phyloP scores from a whole-genome alignment of 2,797 vertebrate species.

The Lacerta agilis region DNA sequence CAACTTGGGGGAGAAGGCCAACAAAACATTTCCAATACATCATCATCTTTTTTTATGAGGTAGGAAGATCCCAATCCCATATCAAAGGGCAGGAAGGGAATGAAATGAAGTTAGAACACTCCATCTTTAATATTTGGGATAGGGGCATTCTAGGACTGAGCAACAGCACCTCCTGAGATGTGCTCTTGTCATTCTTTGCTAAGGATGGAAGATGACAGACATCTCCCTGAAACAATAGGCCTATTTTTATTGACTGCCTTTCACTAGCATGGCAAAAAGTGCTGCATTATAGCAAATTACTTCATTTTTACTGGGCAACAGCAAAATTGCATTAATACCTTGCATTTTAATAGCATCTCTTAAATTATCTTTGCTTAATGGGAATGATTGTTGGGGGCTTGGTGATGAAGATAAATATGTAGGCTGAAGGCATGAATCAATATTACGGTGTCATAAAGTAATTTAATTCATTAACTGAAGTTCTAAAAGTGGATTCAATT shows the following conservation, averaged over 20 bases:
- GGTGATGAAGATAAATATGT: not conserved
- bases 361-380: slow-evolving; percentile 5
- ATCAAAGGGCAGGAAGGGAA: not conserved
- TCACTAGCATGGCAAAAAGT: not conserved
- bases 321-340: not conserved
- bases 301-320: not conserved
- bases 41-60: not conserved
- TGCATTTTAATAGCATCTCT: not conserved
- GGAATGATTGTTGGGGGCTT: not conserved
- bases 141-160: not conserved
- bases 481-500: not conserved
- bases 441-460: not conserved
- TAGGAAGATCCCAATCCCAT: not conserved
- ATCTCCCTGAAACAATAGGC: not conserved
- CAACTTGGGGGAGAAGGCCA: too few relatives aligned
- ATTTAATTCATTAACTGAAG: slow-evolving; percentile 5
- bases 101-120: not conserved
- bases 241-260: not conserved
- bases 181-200: not conserved
- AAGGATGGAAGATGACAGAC: not conserved
- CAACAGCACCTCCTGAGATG: not conserved
- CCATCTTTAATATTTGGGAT: not conserved
- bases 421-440: slow-evolving; percentile 4
- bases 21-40: not conserved
- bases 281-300: not conserved